Evolutionary conservation across 1,140 invertebrate species (phyloP).

Genomic region (Camponotus floridanus): DNA sequence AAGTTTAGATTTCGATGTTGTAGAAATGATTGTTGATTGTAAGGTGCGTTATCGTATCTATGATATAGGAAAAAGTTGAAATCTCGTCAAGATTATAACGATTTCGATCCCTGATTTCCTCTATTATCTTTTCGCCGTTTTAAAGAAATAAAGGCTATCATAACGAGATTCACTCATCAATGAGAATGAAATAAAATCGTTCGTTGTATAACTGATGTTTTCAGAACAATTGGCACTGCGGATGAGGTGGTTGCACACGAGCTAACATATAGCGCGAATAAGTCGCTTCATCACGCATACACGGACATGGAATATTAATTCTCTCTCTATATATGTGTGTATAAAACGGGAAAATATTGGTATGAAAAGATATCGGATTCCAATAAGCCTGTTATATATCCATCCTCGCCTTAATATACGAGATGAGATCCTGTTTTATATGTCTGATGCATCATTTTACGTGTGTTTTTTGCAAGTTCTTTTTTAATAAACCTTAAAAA

Average conservation of each 20-base stretch:
- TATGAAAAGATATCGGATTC: slow-evolving; percentile 26
- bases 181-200: slow-evolving; percentile 65
- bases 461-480: slow-evolving; percentile 65
- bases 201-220: slow-evolving; percentile 79
- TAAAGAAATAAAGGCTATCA: slow-evolving; percentile 46
- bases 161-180: not conserved
- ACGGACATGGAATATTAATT: slow-evolving; percentile 73
- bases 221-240: slow-evolving; percentile 78
- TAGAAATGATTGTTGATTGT: too few relatives aligned
- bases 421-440: slow-evolving; percentile 58
- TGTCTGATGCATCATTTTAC: slow-evolving; percentile 31
- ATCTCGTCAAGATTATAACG: not conserved
- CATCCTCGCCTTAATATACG: slow-evolving; percentile 19
- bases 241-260: slow-evolving; percentile 76
- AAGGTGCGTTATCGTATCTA: not conserved
- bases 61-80: slow-evolving; percentile 15
- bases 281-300: slow-evolving; percentile 72
- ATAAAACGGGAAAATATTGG: slow-evolving; percentile 53
- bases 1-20: slow-evolving; percentile 4
- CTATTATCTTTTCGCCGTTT: slow-evolving; percentile 31
- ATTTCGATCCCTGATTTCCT: not conserved
- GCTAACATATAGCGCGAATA: slow-evolving; percentile 74
- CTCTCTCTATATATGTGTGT: slow-evolving; percentile 18
- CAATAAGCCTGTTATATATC: slow-evolving; percentile 26
- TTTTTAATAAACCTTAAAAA: slow-evolving; percentile 67